Evolutionary conservation across 1,140 invertebrate species (phyloP), one percentile per base, ranked within the genome.

Genomic region (Carcinoscorpius rotundicauda): DNA sequence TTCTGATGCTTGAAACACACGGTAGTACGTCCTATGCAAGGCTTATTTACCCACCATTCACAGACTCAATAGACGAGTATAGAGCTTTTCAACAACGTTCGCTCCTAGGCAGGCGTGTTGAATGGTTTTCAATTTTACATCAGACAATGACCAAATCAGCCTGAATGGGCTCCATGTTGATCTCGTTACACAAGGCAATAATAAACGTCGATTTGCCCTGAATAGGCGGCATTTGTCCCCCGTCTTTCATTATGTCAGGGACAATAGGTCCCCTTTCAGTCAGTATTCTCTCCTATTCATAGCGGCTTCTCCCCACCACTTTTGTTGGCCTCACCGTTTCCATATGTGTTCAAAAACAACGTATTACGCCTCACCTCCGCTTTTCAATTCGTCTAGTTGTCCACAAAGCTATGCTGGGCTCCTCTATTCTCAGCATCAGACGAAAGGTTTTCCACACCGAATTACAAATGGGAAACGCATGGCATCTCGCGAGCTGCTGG

Each of bases 231-330:
- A 74, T 81, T 68, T 74, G 67, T 72, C 76, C 71, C 5, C 69
- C 70, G 66, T 68, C 70, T 70, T 74, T 75, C 74, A 76, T 77
- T 76, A 76, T 75, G 66, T 68, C 65, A 66, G 63, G 29, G 29
- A 73, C 71, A 74, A 74, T 69, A 67, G 66, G 56, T 6, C 58
- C 11, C 79, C 67, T 68, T 72, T 70, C 64, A 71, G 58, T 58
- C 66, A 29, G 65, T 85, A 70, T 61, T 82, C 83, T 3, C 77
- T 85, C 58, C 77, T 82, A 51, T 75, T 86, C 53, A 76, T 85
- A 49, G 83, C 85, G 0, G 81, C 83, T 0, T 73, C 85, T n/a
- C 78, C 80, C 3, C 79, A 81, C 9, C 82, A 79, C 0, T 65
- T 74, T 52, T 58, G 73, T 29, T 67, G 55, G 58, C 49, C 29